Evolutionary conservation across 2,888 invertebrate species (phyloP).

Genomic region (Mesochorus sp.): DNA sequence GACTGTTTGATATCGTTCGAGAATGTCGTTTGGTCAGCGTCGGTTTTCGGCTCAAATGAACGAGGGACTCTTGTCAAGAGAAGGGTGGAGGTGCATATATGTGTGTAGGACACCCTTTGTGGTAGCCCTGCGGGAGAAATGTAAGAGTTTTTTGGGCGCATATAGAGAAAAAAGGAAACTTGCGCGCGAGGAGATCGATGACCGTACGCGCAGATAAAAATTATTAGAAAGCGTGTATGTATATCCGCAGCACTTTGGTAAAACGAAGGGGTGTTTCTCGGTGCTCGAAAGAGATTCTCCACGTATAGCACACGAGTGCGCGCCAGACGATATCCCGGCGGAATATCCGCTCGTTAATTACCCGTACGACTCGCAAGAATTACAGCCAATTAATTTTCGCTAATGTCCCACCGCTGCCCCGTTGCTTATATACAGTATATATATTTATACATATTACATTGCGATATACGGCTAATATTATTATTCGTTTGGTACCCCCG

Average conservation of each 20-base stretch:
- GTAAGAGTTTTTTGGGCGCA: too few relatives aligned
- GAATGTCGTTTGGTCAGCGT: slow-evolving; percentile 55
- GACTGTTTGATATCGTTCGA: slow-evolving; percentile 81
- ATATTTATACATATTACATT: slow-evolving; percentile 21
- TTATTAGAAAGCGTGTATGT: background rate
- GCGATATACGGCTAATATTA: slow-evolving; percentile 59
- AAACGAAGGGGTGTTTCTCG: slow-evolving; percentile 48
- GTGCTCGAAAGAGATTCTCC: slow-evolving; percentile 48
- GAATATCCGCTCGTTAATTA: slow-evolving; percentile 75
- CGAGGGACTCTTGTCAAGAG: too few relatives aligned
- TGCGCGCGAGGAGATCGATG: too few relatives aligned
- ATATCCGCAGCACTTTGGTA: slow-evolving; percentile 19
- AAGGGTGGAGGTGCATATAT: slow-evolving; percentile 9
- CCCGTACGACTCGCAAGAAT: slow-evolving; percentile 72
- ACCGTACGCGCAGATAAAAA: too few relatives aligned
- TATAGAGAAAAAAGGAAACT: too few relatives aligned
- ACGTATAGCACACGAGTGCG: slow-evolving; percentile 29
- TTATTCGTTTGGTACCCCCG: slow-evolving; percentile 60
- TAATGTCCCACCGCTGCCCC: slow-evolving; percentile 55
- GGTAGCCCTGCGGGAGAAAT: too few relatives aligned
- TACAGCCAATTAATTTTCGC: slow-evolving; percentile 73
- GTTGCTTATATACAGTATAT: background rate
- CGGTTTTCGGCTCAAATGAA: background rate
- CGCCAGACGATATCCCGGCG: slow-evolving; percentile 68
- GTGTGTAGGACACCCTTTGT: too few relatives aligned